A percentile compares a stretch with the other conserved stretches of the same genome.
These are phyloP conservation scores for Chauna torquata DNA, from an alignment of 2,113 vertebrate genomes.

Conservation along the genomic window DNA sequence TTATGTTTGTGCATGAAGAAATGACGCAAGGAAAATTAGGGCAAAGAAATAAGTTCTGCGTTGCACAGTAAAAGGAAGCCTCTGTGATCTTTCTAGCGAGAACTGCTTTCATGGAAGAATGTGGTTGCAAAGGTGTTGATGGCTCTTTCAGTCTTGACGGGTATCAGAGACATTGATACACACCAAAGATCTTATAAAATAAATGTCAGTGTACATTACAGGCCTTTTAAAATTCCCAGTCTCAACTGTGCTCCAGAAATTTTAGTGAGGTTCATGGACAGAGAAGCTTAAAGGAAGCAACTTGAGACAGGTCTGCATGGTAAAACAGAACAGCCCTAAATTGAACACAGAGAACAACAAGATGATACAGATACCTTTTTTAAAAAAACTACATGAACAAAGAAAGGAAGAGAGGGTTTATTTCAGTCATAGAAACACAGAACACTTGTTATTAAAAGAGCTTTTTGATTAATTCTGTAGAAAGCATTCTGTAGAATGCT, in stretches of 20 bases:
- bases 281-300: background rate
- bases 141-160: background rate
- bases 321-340: background rate
- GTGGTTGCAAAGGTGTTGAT: background rate
- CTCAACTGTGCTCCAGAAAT: background rate
- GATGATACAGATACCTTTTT: background rate
- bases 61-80: background rate
- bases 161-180: background rate
- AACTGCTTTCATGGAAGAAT: background rate
- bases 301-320: background rate
- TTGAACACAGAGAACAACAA: background rate
- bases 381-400: background rate
- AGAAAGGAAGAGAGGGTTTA: background rate
- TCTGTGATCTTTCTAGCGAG: background rate
- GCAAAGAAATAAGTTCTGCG: conserved; percentile 25
- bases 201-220: background rate
- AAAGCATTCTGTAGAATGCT: background rate
- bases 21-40: conserved; percentile 54
- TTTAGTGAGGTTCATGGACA: background rate
- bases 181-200: background rate
- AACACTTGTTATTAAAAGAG: background rate
- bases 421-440: background rate
- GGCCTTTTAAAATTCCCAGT: background rate
- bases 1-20: conserved; percentile 50
- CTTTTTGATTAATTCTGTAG: background rate